Evolutionary conservation across 2,888 invertebrate genomes (phyloP).

Genomic region (Platycheirus rosarum): DNA sequence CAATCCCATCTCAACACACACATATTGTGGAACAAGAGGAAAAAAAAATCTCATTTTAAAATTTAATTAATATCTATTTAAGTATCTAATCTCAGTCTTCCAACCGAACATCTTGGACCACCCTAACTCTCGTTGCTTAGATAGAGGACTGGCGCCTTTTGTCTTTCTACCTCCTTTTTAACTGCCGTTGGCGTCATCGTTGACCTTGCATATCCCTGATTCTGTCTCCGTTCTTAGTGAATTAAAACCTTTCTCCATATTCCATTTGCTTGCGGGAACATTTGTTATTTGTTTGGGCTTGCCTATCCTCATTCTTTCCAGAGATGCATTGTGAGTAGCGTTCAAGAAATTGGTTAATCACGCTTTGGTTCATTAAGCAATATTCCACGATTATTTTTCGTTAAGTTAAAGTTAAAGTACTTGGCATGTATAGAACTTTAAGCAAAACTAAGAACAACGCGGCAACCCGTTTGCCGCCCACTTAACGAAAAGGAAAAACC

Average conservation of each 20-base stretch:
- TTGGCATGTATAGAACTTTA: too few relatives aligned
- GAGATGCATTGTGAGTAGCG: too few relatives aligned
- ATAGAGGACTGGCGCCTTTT: background rate
- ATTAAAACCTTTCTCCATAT: too few relatives aligned
- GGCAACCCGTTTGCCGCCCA: too few relatives aligned
- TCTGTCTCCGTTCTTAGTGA: constrained; percentile 26
- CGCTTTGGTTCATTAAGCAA: too few relatives aligned
- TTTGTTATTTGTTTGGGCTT: too few relatives aligned
- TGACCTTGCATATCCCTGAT: background rate
- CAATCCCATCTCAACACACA: constrained; percentile 24
- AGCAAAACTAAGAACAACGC: too few relatives aligned
- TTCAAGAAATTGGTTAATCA: too few relatives aligned
- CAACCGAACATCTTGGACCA: background rate
- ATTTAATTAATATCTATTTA: constrained; percentile 71
- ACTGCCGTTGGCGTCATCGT: background rate
- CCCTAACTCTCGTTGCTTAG: background rate
- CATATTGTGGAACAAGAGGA: constrained; percentile 14
- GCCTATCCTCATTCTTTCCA: too few relatives aligned
- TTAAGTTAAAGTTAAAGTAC: too few relatives aligned
- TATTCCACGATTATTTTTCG: too few relatives aligned
- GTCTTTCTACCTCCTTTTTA: constrained; percentile 19
- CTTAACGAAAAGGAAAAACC: too few relatives aligned
- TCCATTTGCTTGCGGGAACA: constrained; percentile 30
- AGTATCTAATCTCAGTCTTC: constrained; percentile 53
- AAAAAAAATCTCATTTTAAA: constrained; percentile 66